phyloP scores from a whole-genome alignment of 2,797 vertebrate genomes.

The Rhinogobio ventralis region DNA sequence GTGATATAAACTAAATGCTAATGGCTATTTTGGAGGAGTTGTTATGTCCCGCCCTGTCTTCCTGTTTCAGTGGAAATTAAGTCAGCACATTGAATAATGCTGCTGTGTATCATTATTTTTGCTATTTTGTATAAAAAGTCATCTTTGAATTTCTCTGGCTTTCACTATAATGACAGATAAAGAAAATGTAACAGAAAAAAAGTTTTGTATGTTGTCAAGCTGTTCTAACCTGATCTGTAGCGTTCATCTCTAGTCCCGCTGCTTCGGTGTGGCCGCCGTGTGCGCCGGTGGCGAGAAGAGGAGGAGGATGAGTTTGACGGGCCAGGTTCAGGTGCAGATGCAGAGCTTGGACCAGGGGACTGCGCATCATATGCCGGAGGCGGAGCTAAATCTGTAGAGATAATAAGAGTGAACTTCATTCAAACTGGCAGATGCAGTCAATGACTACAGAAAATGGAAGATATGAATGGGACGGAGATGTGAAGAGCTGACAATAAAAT shows the following conservation, averaged over 20 bases:
- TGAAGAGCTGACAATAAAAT: neutral
- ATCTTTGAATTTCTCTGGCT: neutral
- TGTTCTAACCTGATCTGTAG: constrained; percentile 85
- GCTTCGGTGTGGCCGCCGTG: constrained; percentile 84
- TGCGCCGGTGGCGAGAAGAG: constrained; percentile 84
- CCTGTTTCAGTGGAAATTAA: too few species aligned
- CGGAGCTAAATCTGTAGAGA: constrained; percentile 78
- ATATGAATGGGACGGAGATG: constrained; percentile 10
- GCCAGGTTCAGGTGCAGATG: constrained; percentile 70
- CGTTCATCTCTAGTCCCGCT: constrained; percentile 95
- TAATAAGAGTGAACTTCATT: neutral
- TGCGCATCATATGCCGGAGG: constrained; percentile 3
- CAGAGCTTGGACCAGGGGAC: neutral
- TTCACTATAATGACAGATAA: neutral
- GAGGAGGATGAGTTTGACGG: constrained; percentile 79
- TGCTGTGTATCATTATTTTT: neutral
- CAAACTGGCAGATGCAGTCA: neutral
- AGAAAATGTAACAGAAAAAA: neutral
- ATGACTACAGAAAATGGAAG: neutral
- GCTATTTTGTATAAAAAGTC: neutral
- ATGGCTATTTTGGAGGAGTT: too few species aligned
- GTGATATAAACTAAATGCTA: too few species aligned
- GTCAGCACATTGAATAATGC: too few species aligned
- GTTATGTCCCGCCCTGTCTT: too few species aligned
- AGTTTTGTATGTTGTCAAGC: neutral